Evolutionary conservation across 2,113 vertebrate genomes (phyloP), one percentile per base, ranked within the genome.

Genomic region (Campylorhamphus procurvoides): DNA sequence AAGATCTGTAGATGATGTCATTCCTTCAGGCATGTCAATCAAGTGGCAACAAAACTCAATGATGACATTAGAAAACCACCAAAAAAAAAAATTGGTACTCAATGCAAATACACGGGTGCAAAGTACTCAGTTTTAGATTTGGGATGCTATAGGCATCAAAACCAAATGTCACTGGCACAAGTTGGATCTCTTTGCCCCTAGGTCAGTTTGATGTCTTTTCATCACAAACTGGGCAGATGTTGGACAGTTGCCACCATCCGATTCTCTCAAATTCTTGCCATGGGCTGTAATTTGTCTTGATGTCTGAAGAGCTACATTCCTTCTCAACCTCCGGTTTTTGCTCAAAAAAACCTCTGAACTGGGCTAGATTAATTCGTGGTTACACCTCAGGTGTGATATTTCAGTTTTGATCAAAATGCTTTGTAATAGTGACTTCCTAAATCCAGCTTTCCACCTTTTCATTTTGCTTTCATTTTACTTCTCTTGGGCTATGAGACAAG

Each of bases 141-240:
- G 18, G n/a, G 33, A 56, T 89, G 33, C 11, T 0, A 1, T 25
- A 24, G 59, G 7, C n/a, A 56, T 44, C 44, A 78, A 59, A 44
- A 9, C 1, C 39, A 72, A 14, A 18, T 14, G 14, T 39, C 1
- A 0, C 50, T 29, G n/a, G 16, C 33, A 59, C 29, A 40, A 56
- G 3, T 35, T 72, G 14, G 17, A 39, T 59, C 35, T 2, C 0
- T 60, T 75, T 3, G 1, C 13, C 59, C 12, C 37, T 42, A 44
- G 53, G 17, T 75, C 0, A 0, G 8, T 14, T 27, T 40, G 47
- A 15, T 72, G 40, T 7, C 44, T 87, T 79, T 79, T 44, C 19
- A n/a, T 9, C 23, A 56, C 16, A 27, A 20, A 37, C 0, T 46
- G 24, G 47, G 37, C 53, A 90, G 56, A 55, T 46, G 2, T 17